Evolutionary conservation across 1,140 invertebrate genomes (phyloP).

Genomic region (Bombus difficillimus): DNA sequence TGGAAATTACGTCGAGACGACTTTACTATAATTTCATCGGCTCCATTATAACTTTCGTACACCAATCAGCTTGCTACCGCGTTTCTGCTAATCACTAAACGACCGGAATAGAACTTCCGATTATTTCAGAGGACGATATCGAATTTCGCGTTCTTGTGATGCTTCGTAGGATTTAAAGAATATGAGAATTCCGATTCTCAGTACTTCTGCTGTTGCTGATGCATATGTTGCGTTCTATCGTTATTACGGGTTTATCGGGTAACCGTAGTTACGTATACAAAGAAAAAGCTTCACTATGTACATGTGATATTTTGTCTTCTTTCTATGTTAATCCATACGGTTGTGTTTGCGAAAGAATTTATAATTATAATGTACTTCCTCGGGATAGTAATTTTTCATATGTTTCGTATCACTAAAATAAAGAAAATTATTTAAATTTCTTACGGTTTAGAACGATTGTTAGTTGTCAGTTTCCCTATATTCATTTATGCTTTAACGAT

Average conservation of each 20-base stretch:
- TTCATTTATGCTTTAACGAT: background rate
- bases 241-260: background rate
- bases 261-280: background rate
- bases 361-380: background rate
- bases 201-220: background rate
- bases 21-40: conserved; percentile 44
- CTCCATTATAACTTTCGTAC: conserved; percentile 39
- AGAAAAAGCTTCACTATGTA: background rate
- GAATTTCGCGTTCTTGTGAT: background rate
- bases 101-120: background rate
- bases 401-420: background rate
- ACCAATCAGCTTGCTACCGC: conserved; percentile 7
- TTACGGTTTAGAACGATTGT: too few species aligned
- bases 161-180: background rate
- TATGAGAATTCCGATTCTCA: background rate
- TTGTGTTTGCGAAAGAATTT: background rate
- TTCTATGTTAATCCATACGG: background rate
- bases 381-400: background rate
- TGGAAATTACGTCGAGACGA: conserved; percentile 44
- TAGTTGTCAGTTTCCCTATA: too few species aligned
- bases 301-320: too few species aligned
- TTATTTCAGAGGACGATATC: background rate
- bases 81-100: conserved; percentile 27
- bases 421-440: background rate
- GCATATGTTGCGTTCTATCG: background rate